Evolutionary conservation across 2,113 vertebrate genomes (phyloP).

Genomic region (Dascyllus trimaculatus): DNA sequence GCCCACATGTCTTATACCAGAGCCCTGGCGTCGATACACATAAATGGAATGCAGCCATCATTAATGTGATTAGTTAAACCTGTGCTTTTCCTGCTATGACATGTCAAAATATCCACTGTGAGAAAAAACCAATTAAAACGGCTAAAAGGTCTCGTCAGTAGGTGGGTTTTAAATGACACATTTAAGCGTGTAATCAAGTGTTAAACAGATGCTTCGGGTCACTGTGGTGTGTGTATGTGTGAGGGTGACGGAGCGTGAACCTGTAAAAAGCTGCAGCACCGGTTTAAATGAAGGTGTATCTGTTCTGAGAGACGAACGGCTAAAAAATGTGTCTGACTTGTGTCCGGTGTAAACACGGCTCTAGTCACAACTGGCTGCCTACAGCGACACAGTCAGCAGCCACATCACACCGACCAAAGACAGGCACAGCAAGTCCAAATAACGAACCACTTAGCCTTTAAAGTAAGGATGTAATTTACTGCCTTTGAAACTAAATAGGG

Average conservation of each 20-base stretch:
- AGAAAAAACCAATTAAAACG: constrained; percentile 4
- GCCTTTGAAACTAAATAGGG: constrained; percentile 4
- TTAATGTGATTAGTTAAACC: constrained; percentile 32
- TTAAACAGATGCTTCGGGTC: constrained; percentile 31
- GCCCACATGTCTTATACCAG: not conserved
- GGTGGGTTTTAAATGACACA: not conserved
- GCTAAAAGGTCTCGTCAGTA: not conserved
- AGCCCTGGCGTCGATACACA: not conserved
- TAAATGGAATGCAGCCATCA: constrained; percentile 30
- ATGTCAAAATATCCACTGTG: constrained; percentile 6
- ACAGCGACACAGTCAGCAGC: constrained; percentile 17
- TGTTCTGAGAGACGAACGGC: constrained; percentile 8
- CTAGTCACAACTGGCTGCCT: constrained; percentile 46
- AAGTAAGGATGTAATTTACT: constrained; percentile 4
- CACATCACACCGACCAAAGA: constrained; percentile 34
- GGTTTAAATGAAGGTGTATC: constrained; percentile 35
- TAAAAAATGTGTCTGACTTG: constrained; percentile 42
- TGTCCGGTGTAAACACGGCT: constrained; percentile 44
- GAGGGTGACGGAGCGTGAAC: not conserved
- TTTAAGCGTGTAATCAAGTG: constrained; percentile 26
- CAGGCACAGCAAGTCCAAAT: constrained; percentile 28
- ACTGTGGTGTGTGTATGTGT: not conserved
- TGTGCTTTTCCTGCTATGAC: constrained; percentile 6
- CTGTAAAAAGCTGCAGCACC: not conserved
- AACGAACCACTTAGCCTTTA: constrained; percentile 25